Evolutionary conservation across 1,140 invertebrate species (phyloP).

Genomic region (Caerostris darwini): DNA sequence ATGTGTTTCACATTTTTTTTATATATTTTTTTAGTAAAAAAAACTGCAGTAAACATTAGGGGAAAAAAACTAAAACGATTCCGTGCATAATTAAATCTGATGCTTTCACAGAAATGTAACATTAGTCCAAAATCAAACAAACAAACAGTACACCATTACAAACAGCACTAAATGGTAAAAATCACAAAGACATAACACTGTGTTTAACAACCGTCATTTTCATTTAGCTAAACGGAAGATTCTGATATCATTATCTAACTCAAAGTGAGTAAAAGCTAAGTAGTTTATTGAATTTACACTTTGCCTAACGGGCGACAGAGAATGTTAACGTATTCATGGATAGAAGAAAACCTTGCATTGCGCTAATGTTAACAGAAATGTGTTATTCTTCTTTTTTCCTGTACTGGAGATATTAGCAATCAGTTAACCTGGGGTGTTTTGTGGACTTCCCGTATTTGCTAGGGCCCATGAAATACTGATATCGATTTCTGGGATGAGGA

Average conservation of each 20-base stretch:
- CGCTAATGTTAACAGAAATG: constrained; percentile 49
- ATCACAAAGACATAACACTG: neutral
- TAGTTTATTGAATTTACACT: constrained; percentile 35
- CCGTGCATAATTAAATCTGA: no score
- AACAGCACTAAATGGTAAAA: neutral
- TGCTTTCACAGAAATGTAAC: no score
- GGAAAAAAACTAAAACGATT: no score
- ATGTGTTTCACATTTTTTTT: no score
- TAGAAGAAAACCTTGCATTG: neutral
- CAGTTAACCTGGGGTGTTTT: constrained; percentile 15
- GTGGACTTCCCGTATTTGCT: constrained; percentile 18
- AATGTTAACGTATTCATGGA: neutral
- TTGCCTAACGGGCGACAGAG: neutral
- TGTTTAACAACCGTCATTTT: neutral
- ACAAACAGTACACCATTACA: no score
- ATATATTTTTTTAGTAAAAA: no score
- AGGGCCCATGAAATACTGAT: constrained; percentile 1
- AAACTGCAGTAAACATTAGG: no score
- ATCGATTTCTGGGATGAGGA: constrained; percentile 30
- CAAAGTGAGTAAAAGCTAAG: neutral
- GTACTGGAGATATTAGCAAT: constrained; percentile 43
- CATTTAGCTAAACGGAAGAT: neutral
- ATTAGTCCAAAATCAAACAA: no score
- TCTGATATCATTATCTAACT: constrained; percentile 17
- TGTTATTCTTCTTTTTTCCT: neutral